Conservation (phyloP, 2,888 invertebrate species). For the Thecophora atra region DNA sequence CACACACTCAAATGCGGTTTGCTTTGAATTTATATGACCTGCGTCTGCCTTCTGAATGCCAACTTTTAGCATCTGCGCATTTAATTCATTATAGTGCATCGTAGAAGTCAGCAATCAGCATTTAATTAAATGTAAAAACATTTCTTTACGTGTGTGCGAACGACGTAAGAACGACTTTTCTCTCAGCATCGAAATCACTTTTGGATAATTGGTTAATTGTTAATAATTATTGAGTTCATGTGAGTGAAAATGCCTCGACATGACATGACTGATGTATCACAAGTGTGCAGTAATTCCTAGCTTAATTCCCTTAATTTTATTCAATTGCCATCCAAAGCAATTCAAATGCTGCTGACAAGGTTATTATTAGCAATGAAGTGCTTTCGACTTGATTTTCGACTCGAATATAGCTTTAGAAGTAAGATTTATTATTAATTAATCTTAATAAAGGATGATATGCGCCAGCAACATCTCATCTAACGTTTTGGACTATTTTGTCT, state of each 20-base stretch:
- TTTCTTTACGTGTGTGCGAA: background rate
- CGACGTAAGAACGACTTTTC: background rate
- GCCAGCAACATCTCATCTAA: too few relatives aligned
- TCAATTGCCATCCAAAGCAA: too few relatives aligned
- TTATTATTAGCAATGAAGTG: too few relatives aligned
- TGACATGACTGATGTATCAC: too few relatives aligned
- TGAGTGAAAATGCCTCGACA: background rate
- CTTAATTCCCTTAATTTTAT: too few relatives aligned
- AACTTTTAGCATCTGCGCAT: constrained; percentile 19
- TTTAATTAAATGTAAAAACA: constrained; percentile 8
- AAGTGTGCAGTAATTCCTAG: too few relatives aligned
- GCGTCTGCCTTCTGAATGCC: background rate
- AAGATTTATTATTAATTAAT: too few relatives aligned
- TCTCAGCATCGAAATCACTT: background rate
- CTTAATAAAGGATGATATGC: too few relatives aligned
- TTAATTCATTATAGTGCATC: constrained; percentile 11
- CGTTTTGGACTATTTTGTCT: too few relatives aligned
- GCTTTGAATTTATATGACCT: background rate
- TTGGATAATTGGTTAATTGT: constrained; percentile 18
- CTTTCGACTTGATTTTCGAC: too few relatives aligned
- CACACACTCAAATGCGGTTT: background rate
- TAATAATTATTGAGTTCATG: constrained; percentile 16
- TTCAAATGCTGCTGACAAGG: too few relatives aligned
- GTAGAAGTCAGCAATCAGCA: constrained; percentile 21
- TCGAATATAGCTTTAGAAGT: too few relatives aligned